Evolutionary conservation across 2,113 vertebrate genomes (phyloP).

Genomic region (Syngnathus typhle): DNA sequence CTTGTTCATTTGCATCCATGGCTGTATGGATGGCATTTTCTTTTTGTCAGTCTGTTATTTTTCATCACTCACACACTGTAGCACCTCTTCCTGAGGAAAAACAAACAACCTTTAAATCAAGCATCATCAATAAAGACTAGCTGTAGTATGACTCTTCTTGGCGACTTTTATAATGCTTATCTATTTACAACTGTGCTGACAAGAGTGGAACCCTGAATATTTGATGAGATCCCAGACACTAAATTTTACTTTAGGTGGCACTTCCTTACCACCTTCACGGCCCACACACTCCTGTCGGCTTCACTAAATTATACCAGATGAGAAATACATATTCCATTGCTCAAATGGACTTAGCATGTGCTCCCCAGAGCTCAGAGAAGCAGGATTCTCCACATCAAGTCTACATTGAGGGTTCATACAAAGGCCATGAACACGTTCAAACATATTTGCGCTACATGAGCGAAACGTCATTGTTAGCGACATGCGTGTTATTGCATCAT

Average conservation of each 20-base stretch:
- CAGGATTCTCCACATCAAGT: neutral
- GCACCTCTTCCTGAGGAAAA: constrained; percentile 10
- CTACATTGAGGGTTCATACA: constrained; percentile 14
- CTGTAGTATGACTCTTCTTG: neutral
- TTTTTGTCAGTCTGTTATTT: constrained; percentile 10
- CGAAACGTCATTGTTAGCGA: constrained; percentile 10
- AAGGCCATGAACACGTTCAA: neutral
- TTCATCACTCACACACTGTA: constrained; percentile 16
- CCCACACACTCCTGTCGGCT: constrained; percentile 16
- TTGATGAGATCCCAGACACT: constrained; percentile 31
- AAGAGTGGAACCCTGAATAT: constrained; percentile 12
- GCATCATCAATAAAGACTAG: neutral
- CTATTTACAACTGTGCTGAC: constrained; percentile 7
- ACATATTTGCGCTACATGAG: neutral
- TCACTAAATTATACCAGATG: constrained; percentile 21
- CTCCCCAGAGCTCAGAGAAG: constrained; percentile 10
- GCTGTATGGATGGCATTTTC: constrained; percentile 8
- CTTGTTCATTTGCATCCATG: constrained; percentile 16
- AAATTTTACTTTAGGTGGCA: constrained; percentile 47
- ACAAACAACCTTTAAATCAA: constrained; percentile 14
- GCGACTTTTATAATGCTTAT: neutral
- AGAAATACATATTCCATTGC: constrained; percentile 46
- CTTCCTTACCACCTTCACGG: constrained; percentile 12
- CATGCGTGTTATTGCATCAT: constrained; percentile 12
- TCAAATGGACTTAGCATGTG: constrained; percentile 22